A percentile compares a stretch with the other conserved stretches of the same genome.
Evolutionary conservation across 2,113 vertebrate genomes (phyloP).

Genomic region (Bos javanicus): DNA sequence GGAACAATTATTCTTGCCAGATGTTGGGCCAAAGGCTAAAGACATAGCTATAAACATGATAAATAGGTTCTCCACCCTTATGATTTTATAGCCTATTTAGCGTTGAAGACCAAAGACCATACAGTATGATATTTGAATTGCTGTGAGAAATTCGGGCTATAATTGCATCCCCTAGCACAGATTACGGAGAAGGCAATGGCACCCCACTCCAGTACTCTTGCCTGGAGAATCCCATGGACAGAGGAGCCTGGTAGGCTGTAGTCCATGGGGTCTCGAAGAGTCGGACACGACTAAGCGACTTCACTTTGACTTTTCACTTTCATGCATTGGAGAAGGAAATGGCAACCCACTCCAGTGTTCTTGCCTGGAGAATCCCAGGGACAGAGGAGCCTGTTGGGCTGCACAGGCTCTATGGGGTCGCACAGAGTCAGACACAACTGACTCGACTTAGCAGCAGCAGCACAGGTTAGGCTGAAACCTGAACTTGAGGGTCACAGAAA

Average conservation of each 20-base stretch:
- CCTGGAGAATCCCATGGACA: too few species aligned
- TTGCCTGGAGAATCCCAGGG: too few species aligned
- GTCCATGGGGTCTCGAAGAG: rapidly evolving
- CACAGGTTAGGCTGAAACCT: not conserved
- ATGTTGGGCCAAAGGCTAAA: not conserved
- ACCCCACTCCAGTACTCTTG: too few species aligned
- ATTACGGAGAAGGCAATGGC: not conserved
- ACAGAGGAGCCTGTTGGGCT: too few species aligned
- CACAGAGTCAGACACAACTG: too few species aligned
- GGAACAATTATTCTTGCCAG: not conserved
- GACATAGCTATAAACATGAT: not conserved
- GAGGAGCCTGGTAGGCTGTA: too few species aligned
- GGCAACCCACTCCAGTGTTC: too few species aligned
- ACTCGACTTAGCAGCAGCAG: not conserved
- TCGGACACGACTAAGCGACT: too few species aligned
- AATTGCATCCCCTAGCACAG: not conserved
- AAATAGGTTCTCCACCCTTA: not conserved
- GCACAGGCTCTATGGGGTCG: too few species aligned
- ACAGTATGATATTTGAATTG: not conserved
- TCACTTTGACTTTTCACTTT: too few species aligned
- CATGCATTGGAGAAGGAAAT: too few species aligned
- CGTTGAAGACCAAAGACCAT: not conserved
- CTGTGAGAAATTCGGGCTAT: not conserved
- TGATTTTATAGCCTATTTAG: not conserved
- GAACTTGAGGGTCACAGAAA: not conserved